A percentile compares a stretch with the other conserved stretches of the same genome.
Conservation (phyloP, 2,888 invertebrate species). For the Perizoma flavofasciatum region DNA sequence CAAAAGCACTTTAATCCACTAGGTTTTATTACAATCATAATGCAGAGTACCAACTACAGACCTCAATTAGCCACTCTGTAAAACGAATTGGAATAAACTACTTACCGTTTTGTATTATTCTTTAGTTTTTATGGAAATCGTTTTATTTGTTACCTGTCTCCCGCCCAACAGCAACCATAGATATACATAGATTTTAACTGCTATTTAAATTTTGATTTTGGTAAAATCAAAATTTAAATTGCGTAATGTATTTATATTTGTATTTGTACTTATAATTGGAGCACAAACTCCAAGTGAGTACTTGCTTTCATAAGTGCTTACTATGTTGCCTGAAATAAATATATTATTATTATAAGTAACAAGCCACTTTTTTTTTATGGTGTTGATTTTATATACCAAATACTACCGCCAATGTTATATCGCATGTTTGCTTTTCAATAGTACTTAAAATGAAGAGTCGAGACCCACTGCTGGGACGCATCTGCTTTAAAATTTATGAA, state of each 20-base stretch:
- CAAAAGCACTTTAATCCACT: slow-evolving; percentile 8
- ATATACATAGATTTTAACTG: no score
- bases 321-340: no score
- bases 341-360: no score
- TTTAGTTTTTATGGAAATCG: not conserved
- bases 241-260: no score
- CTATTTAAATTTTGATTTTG: no score
- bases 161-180: no score
- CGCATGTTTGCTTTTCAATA: slow-evolving; percentile 11
- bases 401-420: slow-evolving; percentile 14
- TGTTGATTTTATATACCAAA: slow-evolving; percentile 17
- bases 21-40: slow-evolving; percentile 8
- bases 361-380: no score
- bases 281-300: no score
- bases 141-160: no score
- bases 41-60: not conserved
- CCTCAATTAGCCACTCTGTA: slow-evolving; percentile 2
- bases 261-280: no score
- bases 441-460: slow-evolving; percentile 2
- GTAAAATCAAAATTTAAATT: no score
- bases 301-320: no score
- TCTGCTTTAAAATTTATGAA: not conserved
- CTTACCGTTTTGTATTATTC: not conserved
- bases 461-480: slow-evolving; percentile 4
- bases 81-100: not conserved